A percentile compares a stretch with the other conserved stretches of the same genome.
These are phyloP conservation scores for Nerophis lumbriciformis DNA, from an alignment of 2,113 vertebrate genomes.

Conservation along the genomic window DNA sequence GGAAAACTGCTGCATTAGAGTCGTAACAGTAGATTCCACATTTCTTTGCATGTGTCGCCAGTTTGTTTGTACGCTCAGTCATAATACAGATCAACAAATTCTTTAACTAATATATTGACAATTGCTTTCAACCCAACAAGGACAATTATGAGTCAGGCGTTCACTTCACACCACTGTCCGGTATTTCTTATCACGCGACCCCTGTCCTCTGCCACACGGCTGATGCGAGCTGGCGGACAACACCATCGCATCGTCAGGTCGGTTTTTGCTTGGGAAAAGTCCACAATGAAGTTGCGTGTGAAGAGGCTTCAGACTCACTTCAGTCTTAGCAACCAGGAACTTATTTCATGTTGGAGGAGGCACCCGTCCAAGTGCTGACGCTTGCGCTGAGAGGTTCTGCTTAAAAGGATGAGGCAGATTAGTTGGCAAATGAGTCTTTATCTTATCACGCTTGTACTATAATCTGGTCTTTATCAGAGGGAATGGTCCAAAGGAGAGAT, in stretches of 20 bases:
- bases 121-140: too few relatives aligned
- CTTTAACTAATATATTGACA: too few relatives aligned
- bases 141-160: too few relatives aligned
- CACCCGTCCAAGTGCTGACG: not conserved
- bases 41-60: not conserved
- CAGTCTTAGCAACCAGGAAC: conserved; percentile 23
- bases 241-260: too few relatives aligned
- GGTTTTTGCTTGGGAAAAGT: too few relatives aligned
- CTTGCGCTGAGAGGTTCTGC: conserved; percentile 8
- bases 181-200: too few relatives aligned
- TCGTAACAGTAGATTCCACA: not conserved
- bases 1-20: not conserved
- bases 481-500: conserved; percentile 23
- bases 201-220: too few relatives aligned
- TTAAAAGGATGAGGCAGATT: conserved; percentile 51
- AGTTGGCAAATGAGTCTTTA: conserved; percentile 42
- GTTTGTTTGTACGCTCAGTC: too few relatives aligned
- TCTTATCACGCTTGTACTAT: conserved; percentile 48
- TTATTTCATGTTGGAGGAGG: conserved; percentile 14
- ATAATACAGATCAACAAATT: too few relatives aligned
- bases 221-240: too few relatives aligned
- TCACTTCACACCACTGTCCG: too few relatives aligned
- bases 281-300: not conserved
- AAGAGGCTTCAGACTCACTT: conserved; percentile 33
- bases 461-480: conserved; percentile 44